These are phyloP conservation scores for Chironomus tentans DNA, from an alignment of 2,888 invertebrate species.

Conservation along the genomic window DNA sequence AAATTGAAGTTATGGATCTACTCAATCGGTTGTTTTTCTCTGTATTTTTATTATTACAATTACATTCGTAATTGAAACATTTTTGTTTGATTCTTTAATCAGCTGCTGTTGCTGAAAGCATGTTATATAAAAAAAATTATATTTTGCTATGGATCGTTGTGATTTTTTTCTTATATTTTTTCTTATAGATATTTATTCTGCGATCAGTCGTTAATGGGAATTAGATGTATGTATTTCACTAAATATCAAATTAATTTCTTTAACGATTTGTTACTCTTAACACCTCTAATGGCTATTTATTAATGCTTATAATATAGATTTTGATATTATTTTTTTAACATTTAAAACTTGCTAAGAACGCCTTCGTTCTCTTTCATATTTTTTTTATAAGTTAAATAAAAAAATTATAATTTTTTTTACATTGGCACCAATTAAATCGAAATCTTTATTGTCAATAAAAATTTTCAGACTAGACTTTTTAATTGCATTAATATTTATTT, in stretches of 20 bases:
- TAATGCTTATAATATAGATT: not conserved
- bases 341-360: not conserved
- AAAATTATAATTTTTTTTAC: not conserved
- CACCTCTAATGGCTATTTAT: not conserved
- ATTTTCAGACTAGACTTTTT: not conserved
- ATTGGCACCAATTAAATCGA: not conserved
- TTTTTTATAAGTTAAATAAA: not conserved
- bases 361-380: not conserved
- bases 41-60: slow-evolving; percentile 8
- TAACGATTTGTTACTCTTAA: not conserved
- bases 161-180: not conserved
- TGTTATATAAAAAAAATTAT: not conserved
- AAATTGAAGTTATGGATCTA: slow-evolving; percentile 11
- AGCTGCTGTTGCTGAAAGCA: not conserved
- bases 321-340: too few species aligned
- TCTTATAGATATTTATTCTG: too few species aligned
- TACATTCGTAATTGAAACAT: not conserved
- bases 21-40: not conserved
- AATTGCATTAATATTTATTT: not conserved
- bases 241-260: not conserved
- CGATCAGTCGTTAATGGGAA: too few species aligned
- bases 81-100: not conserved
- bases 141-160: not conserved
- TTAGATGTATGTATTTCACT: not conserved
- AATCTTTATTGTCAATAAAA: not conserved